These are phyloP conservation scores for Orchesellides sinensis DNA, from an alignment of 2,888 invertebrate genomes.

Conservation along the genomic window DNA sequence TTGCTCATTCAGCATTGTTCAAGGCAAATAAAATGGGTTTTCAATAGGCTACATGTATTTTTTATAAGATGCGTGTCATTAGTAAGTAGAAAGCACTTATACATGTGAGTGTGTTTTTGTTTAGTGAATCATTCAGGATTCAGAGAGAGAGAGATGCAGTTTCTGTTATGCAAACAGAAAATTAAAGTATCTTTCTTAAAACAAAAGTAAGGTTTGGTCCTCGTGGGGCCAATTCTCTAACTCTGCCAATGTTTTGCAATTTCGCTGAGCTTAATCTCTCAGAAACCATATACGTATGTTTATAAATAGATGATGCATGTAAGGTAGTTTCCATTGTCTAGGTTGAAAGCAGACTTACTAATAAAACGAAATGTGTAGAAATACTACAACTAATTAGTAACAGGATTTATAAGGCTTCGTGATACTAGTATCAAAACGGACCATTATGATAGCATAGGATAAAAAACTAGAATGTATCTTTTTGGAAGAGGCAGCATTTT, in stretches of 20 bases:
- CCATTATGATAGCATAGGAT: no score
- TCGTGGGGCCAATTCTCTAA: slow-evolving; percentile 8
- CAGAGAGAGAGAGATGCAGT: not conserved
- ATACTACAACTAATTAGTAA: not conserved
- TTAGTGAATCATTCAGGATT: slow-evolving; percentile 36
- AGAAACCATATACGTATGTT: not conserved
- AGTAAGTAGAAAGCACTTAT: slow-evolving; percentile 29
- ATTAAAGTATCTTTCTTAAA: slow-evolving; percentile 10
- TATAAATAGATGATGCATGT: not conserved
- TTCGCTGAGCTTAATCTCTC: not conserved
- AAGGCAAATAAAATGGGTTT: slow-evolving; percentile 11
- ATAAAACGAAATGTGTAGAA: no score
- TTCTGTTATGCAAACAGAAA: slow-evolving; percentile 50
- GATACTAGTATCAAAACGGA: slow-evolving; percentile 44
- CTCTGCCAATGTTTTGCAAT: slow-evolving; percentile 26
- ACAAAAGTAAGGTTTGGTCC: not conserved
- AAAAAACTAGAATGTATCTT: no score
- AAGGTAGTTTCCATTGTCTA: slow-evolving; percentile 24
- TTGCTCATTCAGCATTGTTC: slow-evolving; percentile 4
- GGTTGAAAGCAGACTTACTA: no score
- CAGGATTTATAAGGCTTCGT: slow-evolving; percentile 26
- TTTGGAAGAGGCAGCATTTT: no score
- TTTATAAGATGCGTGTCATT: slow-evolving; percentile 9
- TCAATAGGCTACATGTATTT: not conserved
- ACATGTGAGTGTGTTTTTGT: no score